Evolutionary conservation across 2,888 invertebrate genomes (phyloP).

Genomic region (Lissocephala sabroskyi): DNA sequence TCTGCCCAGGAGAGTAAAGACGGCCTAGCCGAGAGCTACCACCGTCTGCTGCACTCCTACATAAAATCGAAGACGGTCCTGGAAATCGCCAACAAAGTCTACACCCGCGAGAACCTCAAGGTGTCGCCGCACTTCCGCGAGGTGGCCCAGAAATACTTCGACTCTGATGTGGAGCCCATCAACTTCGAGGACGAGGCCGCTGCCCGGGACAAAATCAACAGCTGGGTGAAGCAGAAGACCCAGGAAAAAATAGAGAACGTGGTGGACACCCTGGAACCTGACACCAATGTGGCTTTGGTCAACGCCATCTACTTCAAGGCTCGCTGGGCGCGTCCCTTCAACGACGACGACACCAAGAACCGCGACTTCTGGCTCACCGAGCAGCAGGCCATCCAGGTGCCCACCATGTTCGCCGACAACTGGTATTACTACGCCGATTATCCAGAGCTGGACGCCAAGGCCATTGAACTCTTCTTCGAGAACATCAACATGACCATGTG

Average conservation of each 20-base stretch:
- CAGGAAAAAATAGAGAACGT: constrained; percentile 87
- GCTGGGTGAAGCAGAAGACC: constrained; percentile 87
- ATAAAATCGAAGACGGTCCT: constrained; percentile 65
- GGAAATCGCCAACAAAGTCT: constrained; percentile 85
- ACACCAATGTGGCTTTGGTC: constrained; percentile 83
- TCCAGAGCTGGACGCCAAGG: constrained; percentile 74
- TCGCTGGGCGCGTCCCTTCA: constrained; percentile 82
- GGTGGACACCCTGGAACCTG: constrained; percentile 75
- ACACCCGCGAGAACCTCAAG: constrained; percentile 75
- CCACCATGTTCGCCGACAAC: constrained; percentile 80
- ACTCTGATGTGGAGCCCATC: constrained; percentile 78
- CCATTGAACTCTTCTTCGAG: constrained; percentile 83
- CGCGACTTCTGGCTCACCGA: constrained; percentile 79
- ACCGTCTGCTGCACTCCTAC: constrained; percentile 60
- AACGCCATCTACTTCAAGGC: constrained; percentile 94
- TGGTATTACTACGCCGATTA: constrained; percentile 74
- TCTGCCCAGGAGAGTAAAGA: constrained; percentile 62
- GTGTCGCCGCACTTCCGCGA: constrained; percentile 76
- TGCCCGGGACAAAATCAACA: constrained; percentile 80
- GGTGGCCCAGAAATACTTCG: constrained; percentile 78
- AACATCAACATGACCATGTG: constrained; percentile 83
- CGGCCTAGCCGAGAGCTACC: constrained; percentile 61
- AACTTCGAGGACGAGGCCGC: constrained; percentile 76
- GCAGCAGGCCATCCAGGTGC: constrained; percentile 74
- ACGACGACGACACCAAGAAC: constrained; percentile 75